Evolutionary conservation across 64 coral and sea anemone genomes (phyloP), one percentile per base, ranked within the genome.

Genomic region (Catalaphyllia jardinei): DNA sequence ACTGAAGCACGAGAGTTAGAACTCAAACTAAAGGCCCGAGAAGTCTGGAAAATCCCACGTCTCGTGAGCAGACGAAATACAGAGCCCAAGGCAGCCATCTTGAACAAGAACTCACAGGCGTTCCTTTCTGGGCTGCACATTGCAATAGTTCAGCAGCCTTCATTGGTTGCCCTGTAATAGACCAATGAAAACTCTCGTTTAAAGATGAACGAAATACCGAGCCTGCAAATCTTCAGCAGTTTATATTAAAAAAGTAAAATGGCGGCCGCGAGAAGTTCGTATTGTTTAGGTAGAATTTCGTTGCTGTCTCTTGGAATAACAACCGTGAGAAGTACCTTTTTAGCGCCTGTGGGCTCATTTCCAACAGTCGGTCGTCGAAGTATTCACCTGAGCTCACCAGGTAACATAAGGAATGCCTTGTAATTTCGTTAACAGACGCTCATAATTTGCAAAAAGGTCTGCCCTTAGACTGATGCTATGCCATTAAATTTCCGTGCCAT

Each of bases 381-480:
- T n/a, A 62, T 91, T 72, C 89, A 91, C 54, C 49, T 75, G 15
- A 83, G 46, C 55, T 38, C 52, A 59, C 35, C 78, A 83, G 89
- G 89, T 91, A 83, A 62, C 31, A 11, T 11, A 33, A 39, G 13
- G 22, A 59, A 35, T 31, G n/a, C 11, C 19, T 29, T 52, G 22
- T 69, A n/a, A 25, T 25, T 69, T 69, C 65, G 22, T 69, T 69
- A 27, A 11, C 5, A 69, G 10, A 24, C 24, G 62, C 18, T 46
- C 42, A 46, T 35, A 35, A 35, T 35, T 8, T 46, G 42, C 42
- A 46, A 46, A 46, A 46, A 4, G n/a, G 33, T 46, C 42, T 46
- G 42, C 42, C 42, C 5, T 46, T 64, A 63, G 71, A 17, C 20
- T 2, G 28, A 20, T 24, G 19, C 2, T 16, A 13, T 9, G 31